Base-by-base conservation (phyloP, 2,888 invertebrate species). In the Rutpela maculata region DNA sequence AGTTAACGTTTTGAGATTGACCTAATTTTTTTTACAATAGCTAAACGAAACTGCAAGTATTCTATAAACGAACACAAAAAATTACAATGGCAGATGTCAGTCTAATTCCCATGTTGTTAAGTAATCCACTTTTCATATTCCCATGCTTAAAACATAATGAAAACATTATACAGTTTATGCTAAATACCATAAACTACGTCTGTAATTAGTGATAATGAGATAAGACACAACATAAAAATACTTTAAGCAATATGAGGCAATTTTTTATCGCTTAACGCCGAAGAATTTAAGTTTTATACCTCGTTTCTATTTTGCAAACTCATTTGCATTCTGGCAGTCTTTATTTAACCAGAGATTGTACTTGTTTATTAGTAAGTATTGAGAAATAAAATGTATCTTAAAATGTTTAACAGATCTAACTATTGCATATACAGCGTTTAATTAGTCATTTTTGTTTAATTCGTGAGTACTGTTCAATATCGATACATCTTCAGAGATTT, bases 101-200 rank as follows among this genome's bases (percentile, higher is more conserved):
- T 81, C 79, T 75, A 56, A 74, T 86, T 86, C 86, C 78, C 86
- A 86, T 71, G 79, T 66, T 62, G 79, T 86, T 86, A 83, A 78
- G 84, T 83, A 84, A 84, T 82, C 80, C 80, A 74, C 76, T 83
- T 82, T 80, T 82, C 80, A 74, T 73, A 77, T 83, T 84, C 84
- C 82, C 84, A 85, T 84, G 75, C 81, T 85, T 84, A 80, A 79
- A 81, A 81, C 67, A 84, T 82, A 84, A 85, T 84, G 79, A 78
- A 81, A 80, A 82, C 82, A 82, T 82, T 84, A 84, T 83, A 80
- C 79, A 78, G 82, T 82, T 82, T 83, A 85, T 83, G 84, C 82
- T 85, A 85, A 81, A 79, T 82, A 77, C 80, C 79, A 67, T 60
- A 70, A 72, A 71, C 74, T 78, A 76, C 76, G 31, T 59, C 35